Percentiles rank a stretch among this genome's conserved stretches.
These are phyloP conservation scores for Acrocera orbiculus DNA, from an alignment of 2,888 invertebrate genomes.

Conservation along the genomic window DNA sequence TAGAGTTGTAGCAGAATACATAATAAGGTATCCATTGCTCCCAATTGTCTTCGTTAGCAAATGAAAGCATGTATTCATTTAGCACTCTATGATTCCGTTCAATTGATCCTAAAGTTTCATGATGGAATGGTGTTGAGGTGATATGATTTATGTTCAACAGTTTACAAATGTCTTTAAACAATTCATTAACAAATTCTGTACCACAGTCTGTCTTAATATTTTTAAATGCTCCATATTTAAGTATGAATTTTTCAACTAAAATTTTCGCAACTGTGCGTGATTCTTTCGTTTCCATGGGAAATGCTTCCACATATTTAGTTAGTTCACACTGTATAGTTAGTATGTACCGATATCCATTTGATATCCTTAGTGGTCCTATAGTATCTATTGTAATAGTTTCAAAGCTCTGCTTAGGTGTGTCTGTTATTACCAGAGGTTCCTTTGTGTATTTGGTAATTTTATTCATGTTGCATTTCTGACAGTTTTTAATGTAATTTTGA, in stretches of 20 bases:
- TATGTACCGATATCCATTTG: neutral
- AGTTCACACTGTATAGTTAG: slow-evolving; percentile 1
- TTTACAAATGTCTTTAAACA: slow-evolving; percentile 5
- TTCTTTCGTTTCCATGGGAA: slow-evolving; percentile 14
- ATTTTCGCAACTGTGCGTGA: slow-evolving; percentile 14
- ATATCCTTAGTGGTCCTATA: neutral
- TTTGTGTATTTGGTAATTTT: slow-evolving; percentile 4
- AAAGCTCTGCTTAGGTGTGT: neutral
- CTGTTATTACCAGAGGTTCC: neutral
- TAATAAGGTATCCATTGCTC: too few species aligned
- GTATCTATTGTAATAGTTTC: neutral
- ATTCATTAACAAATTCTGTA: slow-evolving; percentile 7
- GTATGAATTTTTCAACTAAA: slow-evolving; percentile 11
- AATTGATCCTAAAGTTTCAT: slow-evolving; percentile 7
- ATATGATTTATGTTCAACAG: slow-evolving; percentile 5
- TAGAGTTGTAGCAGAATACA: too few species aligned
- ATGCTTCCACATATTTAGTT: slow-evolving; percentile 10
- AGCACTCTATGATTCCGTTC: slow-evolving; percentile 7
- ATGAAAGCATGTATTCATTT: too few species aligned
- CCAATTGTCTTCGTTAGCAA: too few species aligned
- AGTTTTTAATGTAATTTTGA: slow-evolving; percentile 7
- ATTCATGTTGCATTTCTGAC: too few species aligned
- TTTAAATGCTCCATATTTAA: slow-evolving; percentile 6
- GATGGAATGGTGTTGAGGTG: slow-evolving; percentile 6
- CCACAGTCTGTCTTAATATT: slow-evolving; percentile 4